Percentiles rank a stretch among this genome's conserved stretches.
phyloP scores from a whole-genome alignment of 2,888 invertebrate species.

The Yponomeuta evonymella region DNA sequence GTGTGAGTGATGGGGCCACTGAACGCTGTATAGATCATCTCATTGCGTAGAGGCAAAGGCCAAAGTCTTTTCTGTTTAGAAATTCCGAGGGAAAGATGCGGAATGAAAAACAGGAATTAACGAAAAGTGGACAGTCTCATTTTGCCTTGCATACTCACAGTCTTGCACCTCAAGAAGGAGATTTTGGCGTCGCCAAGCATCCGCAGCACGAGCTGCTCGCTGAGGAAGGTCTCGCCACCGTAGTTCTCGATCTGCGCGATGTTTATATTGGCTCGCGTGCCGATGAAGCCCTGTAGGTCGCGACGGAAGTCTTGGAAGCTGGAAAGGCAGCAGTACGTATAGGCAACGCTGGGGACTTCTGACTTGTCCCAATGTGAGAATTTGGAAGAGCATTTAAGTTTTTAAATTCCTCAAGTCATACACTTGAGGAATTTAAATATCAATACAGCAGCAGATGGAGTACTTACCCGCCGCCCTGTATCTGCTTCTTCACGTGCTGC shows the following conservation, averaged over 20 bases:
- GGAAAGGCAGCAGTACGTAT: constrained; percentile 9
- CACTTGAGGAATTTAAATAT: too few relatives aligned
- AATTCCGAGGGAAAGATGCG: too few relatives aligned
- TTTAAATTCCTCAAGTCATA: too few relatives aligned
- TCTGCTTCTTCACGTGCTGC: constrained; percentile 95
- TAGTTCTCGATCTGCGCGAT: constrained; percentile 97
- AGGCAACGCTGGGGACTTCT: too few relatives aligned
- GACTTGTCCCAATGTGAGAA: too few relatives aligned
- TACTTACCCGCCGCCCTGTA: constrained; percentile 88
- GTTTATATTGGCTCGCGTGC: constrained; percentile 93
- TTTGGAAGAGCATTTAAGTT: too few relatives aligned
- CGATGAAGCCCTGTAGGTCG: constrained; percentile 95
- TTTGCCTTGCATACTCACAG: constrained; percentile 63
- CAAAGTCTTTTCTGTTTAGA: too few relatives aligned
- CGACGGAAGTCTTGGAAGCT: constrained; percentile 94
- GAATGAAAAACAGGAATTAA: too few relatives aligned
- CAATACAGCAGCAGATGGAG: neutral
- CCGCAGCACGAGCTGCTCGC: constrained; percentile 94
- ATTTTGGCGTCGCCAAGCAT: constrained; percentile 93
- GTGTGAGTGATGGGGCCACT: too few relatives aligned
- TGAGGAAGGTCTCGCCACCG: constrained; percentile 97
- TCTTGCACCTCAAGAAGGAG: constrained; percentile 91
- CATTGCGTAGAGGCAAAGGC: too few relatives aligned
- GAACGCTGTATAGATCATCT: too few relatives aligned
- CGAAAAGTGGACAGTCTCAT: neutral